Base-by-base conservation (phyloP, 1,140 invertebrate species). In the Drosophila seguyi region DNA sequence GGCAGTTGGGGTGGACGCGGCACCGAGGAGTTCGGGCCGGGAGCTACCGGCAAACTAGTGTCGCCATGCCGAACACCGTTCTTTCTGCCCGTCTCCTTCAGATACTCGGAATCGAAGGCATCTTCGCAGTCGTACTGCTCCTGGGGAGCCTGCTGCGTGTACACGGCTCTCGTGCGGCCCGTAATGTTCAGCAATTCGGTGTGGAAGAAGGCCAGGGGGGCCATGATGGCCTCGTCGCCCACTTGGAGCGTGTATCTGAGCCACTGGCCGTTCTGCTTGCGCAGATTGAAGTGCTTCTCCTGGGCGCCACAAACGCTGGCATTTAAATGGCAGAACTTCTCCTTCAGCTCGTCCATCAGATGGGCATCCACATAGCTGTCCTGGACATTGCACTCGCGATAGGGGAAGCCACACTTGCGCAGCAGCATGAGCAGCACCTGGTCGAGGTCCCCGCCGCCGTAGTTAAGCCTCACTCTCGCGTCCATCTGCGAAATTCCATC, bases 181-280 rank as follows among this genome's bases (percentile, higher is more conserved):
- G 97, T 98, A 5, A 99, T 95, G 84, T 95, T 96, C 29, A 99
- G 95, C 57, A 99, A 93, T 93, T 98, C 97, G 1, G 98, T 97
- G 91, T 97, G 96, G 91, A 99, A 99, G 41, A 98, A 93, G 72
- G 97, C 95, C 6, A 99, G 91, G 1, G 98, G 97, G 20, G 98
- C 97, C 61, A 99, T 95, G n/a, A 99, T 95, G 86, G 96, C 96
- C 93, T 99, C 98, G 94, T 99, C 98, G 3, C 97, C 98, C 36
- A 99, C 95, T 94, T 98, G 94, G 20, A 95, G 93, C 1, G 96
- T 97, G 91, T 97, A 98, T 75, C 96, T 96, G 56, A 96, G 94
- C 60, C 79, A 85, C 34, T 91, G 76, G 2, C 82, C 79, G 18
- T 69, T 74, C 8, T 48, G 62, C n/a, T 68, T 59, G 13, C 86